Base-by-base conservation (phyloP, 64 coral and sea anemone genomes). In the Cladopsammia gracilis region DNA sequence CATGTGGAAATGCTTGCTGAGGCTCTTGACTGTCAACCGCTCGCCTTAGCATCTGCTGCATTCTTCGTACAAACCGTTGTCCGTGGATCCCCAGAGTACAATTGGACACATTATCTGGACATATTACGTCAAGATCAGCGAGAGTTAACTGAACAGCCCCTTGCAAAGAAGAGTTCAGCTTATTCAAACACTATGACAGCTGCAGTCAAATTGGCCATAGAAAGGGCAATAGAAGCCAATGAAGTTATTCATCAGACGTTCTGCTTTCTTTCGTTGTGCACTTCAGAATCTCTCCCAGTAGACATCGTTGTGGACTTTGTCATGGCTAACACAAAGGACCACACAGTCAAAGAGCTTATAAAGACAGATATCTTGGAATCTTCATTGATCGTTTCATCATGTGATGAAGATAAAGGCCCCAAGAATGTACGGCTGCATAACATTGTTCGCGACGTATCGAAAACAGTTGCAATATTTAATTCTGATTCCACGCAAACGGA, bases 171-270 rank as follows among this genome's bases (percentile, higher is more conserved):
- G 1, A 85, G 25, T 49, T 2, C 16, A 18, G 71, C 78, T 1
- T 85, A 92, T 64, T 4, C 58, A 48, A 61, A 12, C 49, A 50
- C 90, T 9, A 92, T 85, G 79, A 66, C 90, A 2, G 47, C 78
- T 47, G 79, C 90, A 9, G 70, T 92, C 20, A 84, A 14, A 80
- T 47, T 92, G 54, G 90, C 90, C 0, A 7, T 92, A 48, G 23
- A 75, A 22, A 83, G 43, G 24, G 69, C 25, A 48, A 3, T 76
- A 42, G 25, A 74, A 20, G 43, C 20, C 8, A 13, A 85, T 47
- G 54, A n/a, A 26, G 76, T 93, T 48, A 8, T 87, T 45, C 42
- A 68, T 1, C 83, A 93, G 51, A 46, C 61, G 26, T 93, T 92
- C n/a, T 19, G 73, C 1, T 86, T 77, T 42, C 14, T 93, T 57